Conservation (phyloP, 2,113 vertebrate genomes). For the Chionis minor region DNA sequence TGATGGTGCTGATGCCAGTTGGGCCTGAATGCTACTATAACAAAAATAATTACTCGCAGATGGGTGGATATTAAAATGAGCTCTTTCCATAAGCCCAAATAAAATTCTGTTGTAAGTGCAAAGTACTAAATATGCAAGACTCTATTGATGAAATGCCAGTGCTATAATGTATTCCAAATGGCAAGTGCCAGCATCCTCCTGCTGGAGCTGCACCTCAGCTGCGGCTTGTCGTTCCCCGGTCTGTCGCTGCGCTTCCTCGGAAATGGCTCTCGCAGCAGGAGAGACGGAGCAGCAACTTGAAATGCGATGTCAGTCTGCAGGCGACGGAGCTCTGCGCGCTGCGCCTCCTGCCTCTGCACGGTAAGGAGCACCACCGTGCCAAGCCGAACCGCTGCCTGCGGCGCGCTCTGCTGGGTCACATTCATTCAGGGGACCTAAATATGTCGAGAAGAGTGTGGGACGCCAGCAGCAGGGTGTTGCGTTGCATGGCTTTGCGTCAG, state of each 20-base stretch:
- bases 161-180: background rate
- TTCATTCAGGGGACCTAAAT: accelerated
- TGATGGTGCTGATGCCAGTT: slow-evolving; percentile 7
- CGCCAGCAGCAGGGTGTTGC: accelerated
- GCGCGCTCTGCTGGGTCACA: accelerated
- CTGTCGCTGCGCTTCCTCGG: background rate
- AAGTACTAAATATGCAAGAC: background rate
- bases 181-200: background rate
- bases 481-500: background rate
- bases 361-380: accelerated
- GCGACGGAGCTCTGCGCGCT: accelerated
- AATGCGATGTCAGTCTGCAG: background rate
- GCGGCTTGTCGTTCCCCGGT: accelerated
- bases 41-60: slow-evolving; percentile 29
- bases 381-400: background rate
- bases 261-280: background rate
- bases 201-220: background rate
- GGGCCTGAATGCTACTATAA: background rate
- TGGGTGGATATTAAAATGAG: slow-evolving; percentile 10
- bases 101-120: background rate
- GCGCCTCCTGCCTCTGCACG: accelerated
- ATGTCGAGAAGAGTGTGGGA: accelerated
- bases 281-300: accelerated
- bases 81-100: background rate
- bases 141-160: background rate